Conservation (phyloP, 53 echinoderm and acorn worm species). For the Actinopyga echinites region DNA sequence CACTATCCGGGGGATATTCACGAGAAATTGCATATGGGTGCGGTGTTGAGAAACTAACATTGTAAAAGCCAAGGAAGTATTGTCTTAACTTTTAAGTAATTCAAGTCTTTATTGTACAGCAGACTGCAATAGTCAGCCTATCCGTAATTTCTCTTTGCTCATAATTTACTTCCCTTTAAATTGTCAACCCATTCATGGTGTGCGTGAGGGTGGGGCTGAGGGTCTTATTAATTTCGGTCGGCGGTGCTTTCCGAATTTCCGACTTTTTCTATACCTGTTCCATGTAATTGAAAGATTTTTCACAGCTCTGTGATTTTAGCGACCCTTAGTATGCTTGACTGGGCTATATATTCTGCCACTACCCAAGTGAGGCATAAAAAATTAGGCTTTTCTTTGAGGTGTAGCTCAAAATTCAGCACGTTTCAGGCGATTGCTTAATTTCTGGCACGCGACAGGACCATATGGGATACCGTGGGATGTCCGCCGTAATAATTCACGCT, state of each 20-base stretch:
- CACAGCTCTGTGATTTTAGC: conserved; percentile 10
- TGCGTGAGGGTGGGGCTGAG: too few species aligned
- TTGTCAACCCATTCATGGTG: too few species aligned
- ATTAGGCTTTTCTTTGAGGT: conserved; percentile 29
- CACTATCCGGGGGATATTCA: too few species aligned
- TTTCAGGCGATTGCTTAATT: conserved; percentile 12
- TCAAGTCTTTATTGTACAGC: too few species aligned
- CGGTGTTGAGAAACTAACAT: too few species aligned
- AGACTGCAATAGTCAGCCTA: too few species aligned
- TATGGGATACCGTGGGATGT: conserved; percentile 33
- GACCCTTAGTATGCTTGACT: neutral
- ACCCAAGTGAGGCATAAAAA: neutral
- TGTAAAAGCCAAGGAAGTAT: too few species aligned
- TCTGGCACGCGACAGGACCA: conserved; percentile 28
- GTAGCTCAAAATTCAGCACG: neutral
- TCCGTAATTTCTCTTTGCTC: too few species aligned
- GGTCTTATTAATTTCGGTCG: too few species aligned
- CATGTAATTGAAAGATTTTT: neutral
- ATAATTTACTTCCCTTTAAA: too few species aligned
- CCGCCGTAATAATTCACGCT: conserved; percentile 25
- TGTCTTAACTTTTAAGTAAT: too few species aligned
- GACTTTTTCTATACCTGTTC: neutral
- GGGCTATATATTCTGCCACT: neutral
- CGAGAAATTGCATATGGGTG: too few species aligned
- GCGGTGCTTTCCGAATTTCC: neutral